Evolutionary conservation across 2,888 invertebrate genomes (phyloP).

Genomic region (Nasonia oneida): DNA sequence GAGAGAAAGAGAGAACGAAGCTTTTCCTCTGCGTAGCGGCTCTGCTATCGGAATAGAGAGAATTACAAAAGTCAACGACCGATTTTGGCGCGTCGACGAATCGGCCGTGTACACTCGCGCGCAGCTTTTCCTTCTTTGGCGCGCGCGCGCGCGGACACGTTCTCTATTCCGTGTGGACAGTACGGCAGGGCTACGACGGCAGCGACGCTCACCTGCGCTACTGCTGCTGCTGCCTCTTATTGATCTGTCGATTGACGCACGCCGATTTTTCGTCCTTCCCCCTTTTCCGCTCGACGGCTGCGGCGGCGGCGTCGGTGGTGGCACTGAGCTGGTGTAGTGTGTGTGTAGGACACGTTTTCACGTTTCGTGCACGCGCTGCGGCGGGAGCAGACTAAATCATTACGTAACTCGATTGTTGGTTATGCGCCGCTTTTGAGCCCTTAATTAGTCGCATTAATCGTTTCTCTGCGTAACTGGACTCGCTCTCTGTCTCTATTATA

Average conservation of each 20-base stretch:
- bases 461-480: neutral
- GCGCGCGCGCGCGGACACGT: neutral
- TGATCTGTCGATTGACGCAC: constrained; percentile 46
- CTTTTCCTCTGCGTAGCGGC: too few species aligned
- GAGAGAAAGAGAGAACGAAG: too few species aligned
- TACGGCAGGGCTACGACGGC: neutral
- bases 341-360: neutral
- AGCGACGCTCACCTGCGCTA: constrained; percentile 7
- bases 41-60: too few species aligned
- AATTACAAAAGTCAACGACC: too few species aligned
- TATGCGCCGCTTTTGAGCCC: neutral
- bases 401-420: neutral
- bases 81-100: neutral
- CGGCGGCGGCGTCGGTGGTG: too few species aligned
- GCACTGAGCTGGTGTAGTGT: neutral
- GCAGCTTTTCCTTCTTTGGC: constrained; percentile 15
- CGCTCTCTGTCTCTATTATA: neutral
- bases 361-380: neutral
- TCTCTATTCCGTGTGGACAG: constrained; percentile 28
- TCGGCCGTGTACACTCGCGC: neutral
- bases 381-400: neutral
- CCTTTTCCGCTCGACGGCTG: neutral
- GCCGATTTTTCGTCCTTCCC: constrained; percentile 34
- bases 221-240: constrained; percentile 23
- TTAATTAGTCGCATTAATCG: constrained; percentile 1